phyloP scores from a whole-genome alignment of 2,797 vertebrate genomes.

The Simalia tracyae region DNA sequence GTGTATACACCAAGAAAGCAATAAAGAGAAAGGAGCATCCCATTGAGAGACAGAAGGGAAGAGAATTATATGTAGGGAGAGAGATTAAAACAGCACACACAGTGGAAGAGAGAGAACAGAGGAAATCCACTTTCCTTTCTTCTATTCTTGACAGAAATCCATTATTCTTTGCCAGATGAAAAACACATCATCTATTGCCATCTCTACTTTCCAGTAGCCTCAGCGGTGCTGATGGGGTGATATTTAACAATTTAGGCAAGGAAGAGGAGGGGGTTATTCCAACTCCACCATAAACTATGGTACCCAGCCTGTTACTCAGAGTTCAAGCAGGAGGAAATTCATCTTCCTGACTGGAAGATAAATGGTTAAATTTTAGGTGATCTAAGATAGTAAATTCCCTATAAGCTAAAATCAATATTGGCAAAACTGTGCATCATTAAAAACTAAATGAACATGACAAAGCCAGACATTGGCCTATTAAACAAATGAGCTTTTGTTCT shows the following conservation, averaged over 20 bases:
- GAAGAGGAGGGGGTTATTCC: fast-evolving
- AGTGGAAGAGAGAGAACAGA: slow-evolving; percentile 14
- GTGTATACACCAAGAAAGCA: slow-evolving; percentile 34
- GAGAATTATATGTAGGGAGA: slow-evolving; percentile 32
- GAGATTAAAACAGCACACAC: slow-evolving; percentile 27
- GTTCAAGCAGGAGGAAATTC: background rate
- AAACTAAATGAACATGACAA: slow-evolving; percentile 80
- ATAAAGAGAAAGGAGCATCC: slow-evolving; percentile 34
- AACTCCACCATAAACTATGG: background rate
- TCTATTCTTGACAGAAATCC: slow-evolving; percentile 50
- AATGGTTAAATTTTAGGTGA: slow-evolving; percentile 66
- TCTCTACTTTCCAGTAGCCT: background rate
- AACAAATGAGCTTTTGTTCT: slow-evolving; percentile 77
- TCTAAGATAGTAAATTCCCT: slow-evolving; percentile 78
- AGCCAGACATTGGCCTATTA: slow-evolving; percentile 77
- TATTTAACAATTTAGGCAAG: slow-evolving; percentile 14
- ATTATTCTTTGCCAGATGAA: slow-evolving; percentile 45
- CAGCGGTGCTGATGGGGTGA: background rate
- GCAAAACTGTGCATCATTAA: slow-evolving; percentile 81
- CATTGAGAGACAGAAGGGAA: slow-evolving; percentile 32
- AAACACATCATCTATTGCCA: slow-evolving; percentile 1
- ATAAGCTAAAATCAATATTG: slow-evolving; percentile 84
- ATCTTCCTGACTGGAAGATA: slow-evolving; percentile 55
- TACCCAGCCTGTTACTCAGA: background rate
- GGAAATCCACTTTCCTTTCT: slow-evolving; percentile 41